A percentile compares a stretch with the other conserved stretches of the same genome.
phyloP scores from a whole-genome alignment of 2,888 invertebrate species.

The Drosophila borealis region DNA sequence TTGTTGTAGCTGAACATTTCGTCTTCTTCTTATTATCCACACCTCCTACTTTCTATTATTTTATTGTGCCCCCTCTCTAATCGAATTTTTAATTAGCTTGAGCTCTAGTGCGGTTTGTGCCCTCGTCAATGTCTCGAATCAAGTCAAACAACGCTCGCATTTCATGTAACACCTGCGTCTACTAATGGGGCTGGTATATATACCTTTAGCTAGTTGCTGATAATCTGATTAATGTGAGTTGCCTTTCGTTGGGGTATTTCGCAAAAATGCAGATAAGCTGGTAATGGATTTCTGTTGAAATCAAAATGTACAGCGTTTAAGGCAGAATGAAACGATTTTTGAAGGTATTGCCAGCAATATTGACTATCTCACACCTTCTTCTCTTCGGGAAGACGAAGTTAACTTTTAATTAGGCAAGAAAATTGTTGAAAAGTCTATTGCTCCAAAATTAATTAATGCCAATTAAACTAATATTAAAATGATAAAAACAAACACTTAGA shows the following conservation, averaged over 20 bases:
- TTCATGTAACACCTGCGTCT: slow-evolving; percentile 17
- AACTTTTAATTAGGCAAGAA: too few relatives aligned
- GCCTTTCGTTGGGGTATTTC: slow-evolving; percentile 24
- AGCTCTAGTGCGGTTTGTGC: slow-evolving; percentile 15
- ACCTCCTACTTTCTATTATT: slow-evolving; percentile 30
- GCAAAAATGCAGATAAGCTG: slow-evolving; percentile 22
- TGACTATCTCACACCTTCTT: too few relatives aligned
- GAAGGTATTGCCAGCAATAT: too few relatives aligned
- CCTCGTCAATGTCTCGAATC: slow-evolving; percentile 51
- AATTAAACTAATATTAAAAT: background rate
- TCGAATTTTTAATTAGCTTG: slow-evolving; percentile 76
- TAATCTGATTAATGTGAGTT: slow-evolving; percentile 70
- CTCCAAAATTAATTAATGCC: background rate
- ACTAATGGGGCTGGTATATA: background rate
- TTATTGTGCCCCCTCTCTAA: slow-evolving; percentile 50
- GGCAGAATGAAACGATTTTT: too few relatives aligned
- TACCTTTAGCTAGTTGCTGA: slow-evolving; percentile 26
- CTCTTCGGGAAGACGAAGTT: too few relatives aligned
- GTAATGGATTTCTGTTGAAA: slow-evolving; percentile 40
- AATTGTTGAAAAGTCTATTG: background rate
- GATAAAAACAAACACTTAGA: background rate
- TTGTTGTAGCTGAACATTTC: slow-evolving; percentile 58
- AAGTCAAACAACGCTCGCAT: slow-evolving; percentile 33
- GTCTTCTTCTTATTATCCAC: slow-evolving; percentile 18
- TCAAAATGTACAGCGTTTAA: slow-evolving; percentile 20